A percentile compares a stretch with the other conserved stretches of the same genome.
phyloP scores from a whole-genome alignment of 2,888 invertebrate genomes.

The Caenorhabditis sp. region DNA sequence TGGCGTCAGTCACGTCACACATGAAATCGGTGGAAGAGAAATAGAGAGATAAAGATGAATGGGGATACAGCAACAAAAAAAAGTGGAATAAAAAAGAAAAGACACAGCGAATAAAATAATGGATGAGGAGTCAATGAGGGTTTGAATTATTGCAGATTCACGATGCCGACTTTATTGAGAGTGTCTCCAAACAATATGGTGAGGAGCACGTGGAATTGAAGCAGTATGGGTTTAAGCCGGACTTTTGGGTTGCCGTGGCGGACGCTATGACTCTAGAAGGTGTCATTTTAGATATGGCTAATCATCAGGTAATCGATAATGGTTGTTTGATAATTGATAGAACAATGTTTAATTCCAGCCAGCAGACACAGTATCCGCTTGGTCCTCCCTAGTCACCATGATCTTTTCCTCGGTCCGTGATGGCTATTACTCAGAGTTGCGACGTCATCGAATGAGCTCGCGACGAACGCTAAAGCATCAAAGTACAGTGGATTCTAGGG shows the following conservation, averaged over 20 bases:
- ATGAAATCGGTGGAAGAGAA: neutral
- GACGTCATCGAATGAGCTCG: constrained; percentile 72
- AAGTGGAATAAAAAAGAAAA: too few species aligned
- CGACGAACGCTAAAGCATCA: constrained; percentile 66
- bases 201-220: constrained; percentile 81
- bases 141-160: constrained; percentile 72
- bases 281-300: constrained; percentile 81
- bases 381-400: constrained; percentile 80
- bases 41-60: neutral
- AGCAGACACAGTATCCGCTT: constrained; percentile 81
- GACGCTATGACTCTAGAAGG: constrained; percentile 82
- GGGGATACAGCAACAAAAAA: neutral
- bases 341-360: constrained; percentile 76
- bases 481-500: constrained; percentile 68
- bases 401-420: constrained; percentile 81
- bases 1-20: constrained; percentile 7
- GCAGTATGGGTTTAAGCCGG: constrained; percentile 81
- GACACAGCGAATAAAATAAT: too few species aligned
- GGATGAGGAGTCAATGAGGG: constrained; percentile 8
- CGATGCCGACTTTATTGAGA: constrained; percentile 77
- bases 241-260: constrained; percentile 82
- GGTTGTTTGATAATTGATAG: too few species aligned
- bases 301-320: constrained; percentile 77
- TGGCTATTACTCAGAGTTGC: constrained; percentile 81
- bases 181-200: constrained; percentile 76